Conservation (phyloP, 1,140 invertebrate genomes). For the Rhopalosiphum maidis region DNA sequence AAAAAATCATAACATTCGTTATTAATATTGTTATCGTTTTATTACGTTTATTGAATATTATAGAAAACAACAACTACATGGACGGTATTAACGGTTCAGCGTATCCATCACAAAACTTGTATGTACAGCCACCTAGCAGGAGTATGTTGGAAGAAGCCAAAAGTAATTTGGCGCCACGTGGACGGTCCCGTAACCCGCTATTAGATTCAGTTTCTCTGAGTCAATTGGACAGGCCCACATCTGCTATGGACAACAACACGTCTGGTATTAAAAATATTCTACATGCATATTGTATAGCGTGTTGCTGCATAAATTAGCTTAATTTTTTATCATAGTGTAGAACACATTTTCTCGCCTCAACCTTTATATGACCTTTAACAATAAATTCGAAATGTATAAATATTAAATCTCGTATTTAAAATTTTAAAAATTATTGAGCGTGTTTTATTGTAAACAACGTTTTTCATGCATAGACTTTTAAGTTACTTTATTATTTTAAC, state of each 20-base stretch:
- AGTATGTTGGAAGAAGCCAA: constrained; percentile 69
- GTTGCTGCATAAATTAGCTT: background rate
- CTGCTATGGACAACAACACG: constrained; percentile 58
- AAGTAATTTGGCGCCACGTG: constrained; percentile 73
- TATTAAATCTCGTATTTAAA: background rate
- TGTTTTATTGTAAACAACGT: background rate
- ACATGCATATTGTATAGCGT: background rate
- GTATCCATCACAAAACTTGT: constrained; percentile 85
- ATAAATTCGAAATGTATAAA: background rate
- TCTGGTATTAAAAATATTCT: constrained; percentile 5
- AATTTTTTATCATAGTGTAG: background rate
- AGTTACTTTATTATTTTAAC: background rate
- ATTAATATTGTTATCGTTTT: background rate
- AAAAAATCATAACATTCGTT: background rate
- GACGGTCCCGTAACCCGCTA: constrained; percentile 74
- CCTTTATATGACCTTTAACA: background rate
- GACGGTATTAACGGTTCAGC: constrained; percentile 64
- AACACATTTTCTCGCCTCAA: background rate
- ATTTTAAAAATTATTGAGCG: background rate
- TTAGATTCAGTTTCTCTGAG: constrained; percentile 71
- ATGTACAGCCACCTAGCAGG: constrained; percentile 86
- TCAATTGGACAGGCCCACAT: constrained; percentile 68
- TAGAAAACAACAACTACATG: constrained; percentile 61
- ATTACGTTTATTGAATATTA: constrained; percentile 47
- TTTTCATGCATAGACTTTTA: background rate